These are phyloP conservation scores for Lutraria rhynchaena DNA, from an alignment of 1,140 invertebrate species.

Conservation along the genomic window DNA sequence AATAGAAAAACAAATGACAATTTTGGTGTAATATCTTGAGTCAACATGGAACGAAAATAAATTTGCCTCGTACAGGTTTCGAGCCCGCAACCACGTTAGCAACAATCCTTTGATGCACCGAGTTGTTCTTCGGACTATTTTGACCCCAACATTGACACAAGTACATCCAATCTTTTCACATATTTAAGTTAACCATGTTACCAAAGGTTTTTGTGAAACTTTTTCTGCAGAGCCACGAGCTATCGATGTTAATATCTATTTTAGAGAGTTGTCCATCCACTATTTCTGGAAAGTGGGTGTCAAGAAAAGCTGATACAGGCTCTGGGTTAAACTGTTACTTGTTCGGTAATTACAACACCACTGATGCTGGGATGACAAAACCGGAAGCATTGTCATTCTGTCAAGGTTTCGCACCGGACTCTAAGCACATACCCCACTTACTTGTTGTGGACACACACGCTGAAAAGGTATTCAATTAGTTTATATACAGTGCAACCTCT, in stretches of 20 bases:
- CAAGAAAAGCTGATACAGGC: slow-evolving; percentile 18
- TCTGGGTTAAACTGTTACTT: slow-evolving; percentile 38
- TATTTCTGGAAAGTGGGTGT: slow-evolving; percentile 18
- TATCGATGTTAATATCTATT: background rate
- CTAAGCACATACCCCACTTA: slow-evolving; percentile 16
- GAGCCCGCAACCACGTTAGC: no score
- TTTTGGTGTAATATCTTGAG: no score
- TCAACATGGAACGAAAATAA: no score
- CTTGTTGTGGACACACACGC: slow-evolving; percentile 4
- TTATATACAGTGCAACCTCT: no score
- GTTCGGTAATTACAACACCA: slow-evolving; percentile 15
- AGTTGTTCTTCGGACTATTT: no score
- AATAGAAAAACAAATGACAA: no score
- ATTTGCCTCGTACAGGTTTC: no score
- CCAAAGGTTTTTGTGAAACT: background rate
- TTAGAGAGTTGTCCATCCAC: background rate
- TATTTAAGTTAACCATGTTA: background rate
- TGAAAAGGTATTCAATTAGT: no score
- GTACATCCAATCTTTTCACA: no score
- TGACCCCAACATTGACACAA: no score
- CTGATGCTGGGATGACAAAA: background rate
- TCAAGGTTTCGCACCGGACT: slow-evolving; percentile 1
- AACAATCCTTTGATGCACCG: no score
- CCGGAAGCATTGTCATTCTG: slow-evolving; percentile 14
- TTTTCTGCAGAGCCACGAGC: background rate